Conservation (phyloP, 2,888 invertebrate species). For the Scaptomyza flava region DNA sequence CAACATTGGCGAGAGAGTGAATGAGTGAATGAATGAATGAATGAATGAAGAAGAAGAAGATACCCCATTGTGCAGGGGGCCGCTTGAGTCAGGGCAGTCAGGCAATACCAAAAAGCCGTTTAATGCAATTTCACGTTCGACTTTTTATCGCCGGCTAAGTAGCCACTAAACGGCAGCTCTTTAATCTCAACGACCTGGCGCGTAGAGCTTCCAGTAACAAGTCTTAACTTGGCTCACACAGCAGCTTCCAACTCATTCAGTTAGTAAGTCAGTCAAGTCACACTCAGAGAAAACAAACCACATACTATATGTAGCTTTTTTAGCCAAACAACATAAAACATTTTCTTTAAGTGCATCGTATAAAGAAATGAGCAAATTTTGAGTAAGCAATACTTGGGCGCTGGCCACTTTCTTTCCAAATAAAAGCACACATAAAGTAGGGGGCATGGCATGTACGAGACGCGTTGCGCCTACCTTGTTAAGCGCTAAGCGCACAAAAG, state of each 20-base stretch:
- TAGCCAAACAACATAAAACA: neutral
- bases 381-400: constrained; percentile 16
- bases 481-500: constrained; percentile 65
- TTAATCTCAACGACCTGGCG: constrained; percentile 76
- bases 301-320: too few species aligned
- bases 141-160: constrained; percentile 76
- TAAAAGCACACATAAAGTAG: neutral
- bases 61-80: constrained; percentile 8
- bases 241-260: constrained; percentile 19
- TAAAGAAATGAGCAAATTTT: constrained; percentile 35
- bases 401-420: constrained; percentile 61
- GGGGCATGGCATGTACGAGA: constrained; percentile 18
- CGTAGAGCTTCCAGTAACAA: constrained; percentile 32
- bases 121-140: constrained; percentile 77
- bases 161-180: constrained; percentile 81
- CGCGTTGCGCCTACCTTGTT: constrained; percentile 75
- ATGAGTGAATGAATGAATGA: neutral
- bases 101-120: constrained; percentile 33
- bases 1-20: constrained; percentile 1
- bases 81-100: neutral
- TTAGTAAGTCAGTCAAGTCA: constrained; percentile 4
- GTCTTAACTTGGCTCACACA: constrained; percentile 3
- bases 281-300: neutral
- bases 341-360: neutral
- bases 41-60: neutral